These are phyloP conservation scores for Chondrosia reniformis DNA, from an alignment of 37 sponge, comb jelly and placozoan species.

Conservation along the genomic window DNA sequence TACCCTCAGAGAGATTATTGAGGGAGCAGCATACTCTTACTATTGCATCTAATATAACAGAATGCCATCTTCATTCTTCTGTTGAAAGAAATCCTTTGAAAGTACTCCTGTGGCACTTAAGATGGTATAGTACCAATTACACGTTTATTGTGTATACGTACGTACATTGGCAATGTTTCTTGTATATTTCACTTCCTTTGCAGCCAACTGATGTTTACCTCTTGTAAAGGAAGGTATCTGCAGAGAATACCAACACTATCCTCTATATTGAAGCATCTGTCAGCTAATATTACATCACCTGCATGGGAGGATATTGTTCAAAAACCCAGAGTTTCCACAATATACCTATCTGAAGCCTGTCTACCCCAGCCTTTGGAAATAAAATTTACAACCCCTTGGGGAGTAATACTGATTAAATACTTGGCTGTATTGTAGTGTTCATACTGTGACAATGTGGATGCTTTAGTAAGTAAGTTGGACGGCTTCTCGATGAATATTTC, in stretches of 20 bases:
- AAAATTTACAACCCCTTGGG: slow-evolving; percentile 30
- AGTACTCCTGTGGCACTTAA: neutral
- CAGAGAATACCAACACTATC: slow-evolving; percentile 25
- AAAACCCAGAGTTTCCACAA: slow-evolving; percentile 12
- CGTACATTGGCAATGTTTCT: slow-evolving; percentile 12
- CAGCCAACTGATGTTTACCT: too few relatives aligned
- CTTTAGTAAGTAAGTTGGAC: slow-evolving; percentile 1
- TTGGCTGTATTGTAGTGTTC: slow-evolving; percentile 39
- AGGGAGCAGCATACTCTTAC: slow-evolving; percentile 1
- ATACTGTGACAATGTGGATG: slow-evolving; percentile 28
- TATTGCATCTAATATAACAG: neutral
- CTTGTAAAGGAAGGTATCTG: neutral
- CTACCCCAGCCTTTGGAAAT: slow-evolving; percentile 53
- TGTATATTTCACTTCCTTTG: too few relatives aligned
- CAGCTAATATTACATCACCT: slow-evolving; percentile 44
- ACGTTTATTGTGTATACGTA: slow-evolving; percentile 36
- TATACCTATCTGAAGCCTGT: slow-evolving; percentile 29
- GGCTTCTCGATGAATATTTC: slow-evolving; percentile 44
- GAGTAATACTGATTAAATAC: slow-evolving; percentile 40
- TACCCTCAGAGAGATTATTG: slow-evolving; percentile 1
- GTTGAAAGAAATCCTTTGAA: slow-evolving; percentile 10
- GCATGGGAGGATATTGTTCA: neutral
- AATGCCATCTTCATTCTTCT: neutral
- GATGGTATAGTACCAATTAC: slow-evolving; percentile 31
- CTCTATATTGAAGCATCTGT: slow-evolving; percentile 33